A percentile compares a stretch with the other conserved stretches of the same genome.
Evolutionary conservation across 2,113 vertebrate species (phyloP).

Genomic region (Etheostoma spectabile): DNA sequence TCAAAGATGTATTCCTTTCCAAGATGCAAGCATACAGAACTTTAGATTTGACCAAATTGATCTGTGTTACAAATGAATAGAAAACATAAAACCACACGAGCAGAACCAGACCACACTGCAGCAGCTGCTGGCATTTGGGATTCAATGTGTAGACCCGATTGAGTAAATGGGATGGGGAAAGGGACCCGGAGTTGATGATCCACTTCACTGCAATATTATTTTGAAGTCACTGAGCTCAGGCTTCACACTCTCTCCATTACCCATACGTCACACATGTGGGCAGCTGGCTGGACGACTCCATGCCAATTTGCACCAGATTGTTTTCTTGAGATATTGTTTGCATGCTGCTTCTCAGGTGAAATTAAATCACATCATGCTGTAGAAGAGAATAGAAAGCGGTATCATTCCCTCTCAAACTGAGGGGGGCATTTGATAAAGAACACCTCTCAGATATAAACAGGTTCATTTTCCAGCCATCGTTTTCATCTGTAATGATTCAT

Average conservation of each 20-base stretch:
- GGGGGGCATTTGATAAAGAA: slow-evolving; percentile 13
- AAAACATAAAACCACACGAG: not conserved
- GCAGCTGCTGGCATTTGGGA: slow-evolving; percentile 22
- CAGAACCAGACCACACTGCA: not conserved
- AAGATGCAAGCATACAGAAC: not conserved
- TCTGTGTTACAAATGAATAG: not conserved
- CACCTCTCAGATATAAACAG: slow-evolving; percentile 32
- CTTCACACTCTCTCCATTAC: slow-evolving; percentile 5
- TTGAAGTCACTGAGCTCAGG: slow-evolving; percentile 7
- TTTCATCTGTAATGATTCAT: slow-evolving; percentile 22
- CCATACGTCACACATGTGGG: slow-evolving; percentile 32
- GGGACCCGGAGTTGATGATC: slow-evolving; percentile 9
- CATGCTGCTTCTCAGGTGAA: slow-evolving; percentile 8
- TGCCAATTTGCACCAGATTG: slow-evolving; percentile 44
- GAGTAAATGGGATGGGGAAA: slow-evolving; percentile 29
- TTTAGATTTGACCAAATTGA: not conserved
- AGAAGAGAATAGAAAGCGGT: not conserved
- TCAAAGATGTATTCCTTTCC: not conserved
- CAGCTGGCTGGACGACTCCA: slow-evolving; percentile 4
- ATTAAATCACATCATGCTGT: slow-evolving; percentile 35
- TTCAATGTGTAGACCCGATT: slow-evolving; percentile 17
- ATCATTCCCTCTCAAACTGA: not conserved
- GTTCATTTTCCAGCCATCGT: slow-evolving; percentile 26
- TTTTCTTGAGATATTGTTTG: slow-evolving; percentile 32
- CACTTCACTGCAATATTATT: not conserved